These are phyloP conservation scores for Sander lucioperca DNA, from an alignment of 2,113 vertebrate species.

Conservation along the genomic window DNA sequence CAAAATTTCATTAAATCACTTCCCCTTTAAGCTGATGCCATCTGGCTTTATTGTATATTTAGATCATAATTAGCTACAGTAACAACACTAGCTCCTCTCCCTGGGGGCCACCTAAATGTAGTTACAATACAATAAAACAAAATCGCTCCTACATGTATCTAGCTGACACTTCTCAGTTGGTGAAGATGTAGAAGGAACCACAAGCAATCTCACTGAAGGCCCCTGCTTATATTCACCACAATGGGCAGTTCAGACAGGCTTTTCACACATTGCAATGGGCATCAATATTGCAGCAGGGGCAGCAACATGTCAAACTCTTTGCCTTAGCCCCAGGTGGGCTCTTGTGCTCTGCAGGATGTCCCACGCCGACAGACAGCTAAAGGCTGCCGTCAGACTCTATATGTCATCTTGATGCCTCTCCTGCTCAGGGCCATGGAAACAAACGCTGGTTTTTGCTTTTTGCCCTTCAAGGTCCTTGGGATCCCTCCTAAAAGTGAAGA, in stretches of 20 bases:
- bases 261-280: conserved; percentile 50
- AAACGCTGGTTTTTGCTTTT: conserved; percentile 51
- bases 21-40: background rate
- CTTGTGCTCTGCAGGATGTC: conserved; percentile 51
- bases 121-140: conserved; percentile 4
- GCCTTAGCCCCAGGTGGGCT: conserved; percentile 33
- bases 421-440: conserved; percentile 40
- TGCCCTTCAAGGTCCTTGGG: conserved; percentile 67
- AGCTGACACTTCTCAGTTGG: background rate
- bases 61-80: background rate
- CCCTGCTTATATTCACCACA: conserved; percentile 5
- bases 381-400: conserved; percentile 50
- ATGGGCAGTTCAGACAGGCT: conserved; percentile 10
- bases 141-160: background rate
- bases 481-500: conserved; percentile 43
- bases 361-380: conserved; percentile 48
- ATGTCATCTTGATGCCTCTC: conserved; percentile 47
- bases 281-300: conserved; percentile 57
- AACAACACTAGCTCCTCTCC: background rate
- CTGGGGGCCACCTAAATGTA: background rate
- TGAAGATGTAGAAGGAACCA: conserved; percentile 1
- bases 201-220: background rate
- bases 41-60: background rate
- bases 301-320: conserved; percentile 55
- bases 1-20: conserved; percentile 4